Evolutionary conservation across 2,888 invertebrate species (phyloP).

Genomic region (Tetragnatha montana): DNA sequence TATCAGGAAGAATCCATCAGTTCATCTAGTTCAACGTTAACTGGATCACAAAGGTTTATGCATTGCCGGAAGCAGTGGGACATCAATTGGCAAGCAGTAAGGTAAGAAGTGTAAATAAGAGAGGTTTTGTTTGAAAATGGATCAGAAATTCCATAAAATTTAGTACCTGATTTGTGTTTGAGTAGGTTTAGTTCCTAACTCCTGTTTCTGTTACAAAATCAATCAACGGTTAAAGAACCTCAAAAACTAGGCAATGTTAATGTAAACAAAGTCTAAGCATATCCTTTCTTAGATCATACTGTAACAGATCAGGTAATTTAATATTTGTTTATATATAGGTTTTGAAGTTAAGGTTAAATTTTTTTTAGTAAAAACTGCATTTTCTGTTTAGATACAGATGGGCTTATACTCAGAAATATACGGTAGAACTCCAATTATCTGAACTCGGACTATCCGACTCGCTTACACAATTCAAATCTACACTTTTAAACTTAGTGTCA

Average conservation of each 20-base stretch:
- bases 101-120: slow-evolving; percentile 78
- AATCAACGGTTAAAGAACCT: neutral
- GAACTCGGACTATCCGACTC: too few relatives aligned
- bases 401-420: too few relatives aligned
- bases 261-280: too few relatives aligned
- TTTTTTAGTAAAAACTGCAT: too few relatives aligned
- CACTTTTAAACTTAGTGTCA: too few relatives aligned
- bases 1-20: slow-evolving; percentile 80
- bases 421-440: too few relatives aligned
- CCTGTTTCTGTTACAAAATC: neutral
- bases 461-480: too few relatives aligned
- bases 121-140: neutral
- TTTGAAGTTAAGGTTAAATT: too few relatives aligned
- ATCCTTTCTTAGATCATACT: too few relatives aligned
- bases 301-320: too few relatives aligned
- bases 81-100: slow-evolving; percentile 85
- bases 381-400: too few relatives aligned
- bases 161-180: neutral
- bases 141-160: neutral
- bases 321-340: too few relatives aligned
- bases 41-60: slow-evolving; percentile 72
- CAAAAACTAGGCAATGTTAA: neutral
- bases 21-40: slow-evolving; percentile 82
- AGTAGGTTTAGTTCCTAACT: neutral
- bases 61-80: slow-evolving; percentile 71